Percentiles rank a stretch among this genome's conserved stretches.
Evolutionary conservation across 2,797 vertebrate genomes (phyloP).

Genomic region (Chanos chanos): DNA sequence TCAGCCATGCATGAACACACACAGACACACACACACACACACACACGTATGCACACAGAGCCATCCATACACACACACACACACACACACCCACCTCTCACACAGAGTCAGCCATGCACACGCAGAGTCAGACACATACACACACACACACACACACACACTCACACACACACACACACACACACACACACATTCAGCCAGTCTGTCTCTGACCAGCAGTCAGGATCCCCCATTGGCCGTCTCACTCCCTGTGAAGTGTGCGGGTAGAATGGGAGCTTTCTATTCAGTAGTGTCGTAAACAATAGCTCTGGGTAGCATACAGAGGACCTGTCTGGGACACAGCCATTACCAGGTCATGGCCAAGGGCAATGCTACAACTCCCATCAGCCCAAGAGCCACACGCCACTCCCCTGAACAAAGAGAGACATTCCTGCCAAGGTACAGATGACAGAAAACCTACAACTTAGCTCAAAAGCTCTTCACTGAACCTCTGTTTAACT

Average conservation of each 20-base stretch:
- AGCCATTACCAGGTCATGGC: background rate
- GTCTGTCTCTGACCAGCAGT: background rate
- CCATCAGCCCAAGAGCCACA: background rate
- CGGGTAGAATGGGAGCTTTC: background rate
- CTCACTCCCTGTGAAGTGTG: background rate
- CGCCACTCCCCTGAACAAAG: background rate
- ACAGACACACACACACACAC: background rate
- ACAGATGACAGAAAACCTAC: too few species aligned
- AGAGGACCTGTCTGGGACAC: background rate
- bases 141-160: background rate
- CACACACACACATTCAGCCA: background rate
- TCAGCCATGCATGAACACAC: background rate
- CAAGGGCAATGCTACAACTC: conserved; percentile 7
- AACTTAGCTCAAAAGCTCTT: too few species aligned
- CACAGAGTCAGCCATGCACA: background rate
- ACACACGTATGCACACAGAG: background rate
- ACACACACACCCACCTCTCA: background rate
- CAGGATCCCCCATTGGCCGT: background rate
- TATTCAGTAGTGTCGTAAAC: background rate
- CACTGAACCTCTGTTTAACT: too few species aligned
- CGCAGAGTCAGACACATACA: background rate
- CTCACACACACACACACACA: background rate
- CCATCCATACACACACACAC: background rate
- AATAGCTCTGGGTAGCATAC: background rate
- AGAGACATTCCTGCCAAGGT: too few species aligned